Evolutionary conservation across 2,113 vertebrate species (phyloP), one percentile per base, ranked within the genome.

Genomic region (Tachysurus fulvidraco): DNA sequence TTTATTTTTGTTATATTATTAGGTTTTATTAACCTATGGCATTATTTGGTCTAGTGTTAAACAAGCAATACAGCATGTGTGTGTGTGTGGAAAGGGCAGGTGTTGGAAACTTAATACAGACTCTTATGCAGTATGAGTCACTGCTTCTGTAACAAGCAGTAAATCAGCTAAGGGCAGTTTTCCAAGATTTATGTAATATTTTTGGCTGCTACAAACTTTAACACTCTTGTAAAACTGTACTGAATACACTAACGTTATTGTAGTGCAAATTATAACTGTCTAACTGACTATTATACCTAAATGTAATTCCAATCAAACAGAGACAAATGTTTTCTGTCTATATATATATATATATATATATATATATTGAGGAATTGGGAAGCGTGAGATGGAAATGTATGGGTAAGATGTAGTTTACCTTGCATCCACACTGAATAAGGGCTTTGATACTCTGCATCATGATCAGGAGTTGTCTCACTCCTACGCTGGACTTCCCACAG

Each of bases 111-210:
- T 81, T 65, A 28, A 65, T 84, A 65, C 60, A 41, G 65, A 60
- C 57, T 65, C 69, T 77, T 65, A 30, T 46, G 73, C 44, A 62
- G 81, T 16, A 74, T 74, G 85, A 89, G 30, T 89, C 81, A 89
- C 54, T 59, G 85, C 85, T 65, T 86, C 74, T 74, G 54, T 73
- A 87, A 65, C 82, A 84, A 46, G 54, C 65, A 69, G 2, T 44
- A 80, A 86, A 86, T 60, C 81, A 84, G 36, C 52, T 80, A 46
- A 74, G 59, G 44, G 60, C 69, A 74, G 60, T 88, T 60, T 84
- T 84, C 14, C 46, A 16, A 41, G 85, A 55, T 86, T 89, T 54
- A 85, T 84, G 44, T 74, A 83, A 89, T 36, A 79, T 83, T 59
- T 44, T 81, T 84, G 81, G 74, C 85, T 84, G 60, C 81, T 52